Evolutionary conservation across 2,888 invertebrate genomes (phyloP).

Genomic region (Amiota minor): DNA sequence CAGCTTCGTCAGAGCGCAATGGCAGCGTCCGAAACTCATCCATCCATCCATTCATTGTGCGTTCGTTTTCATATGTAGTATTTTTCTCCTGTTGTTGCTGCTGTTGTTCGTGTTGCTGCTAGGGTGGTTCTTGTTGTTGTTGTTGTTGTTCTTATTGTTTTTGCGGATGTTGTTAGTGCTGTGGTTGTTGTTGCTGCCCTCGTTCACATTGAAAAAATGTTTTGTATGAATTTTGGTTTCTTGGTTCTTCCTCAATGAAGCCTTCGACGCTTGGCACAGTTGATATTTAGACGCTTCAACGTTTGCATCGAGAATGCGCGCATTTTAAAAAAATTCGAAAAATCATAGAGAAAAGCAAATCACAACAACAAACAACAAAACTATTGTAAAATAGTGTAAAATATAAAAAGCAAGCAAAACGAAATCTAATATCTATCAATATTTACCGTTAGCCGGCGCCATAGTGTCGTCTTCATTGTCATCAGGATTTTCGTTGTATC

Average conservation of each 20-base stretch:
- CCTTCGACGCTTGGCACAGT: constrained; percentile 53
- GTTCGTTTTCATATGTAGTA: no score
- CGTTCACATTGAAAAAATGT: neutral
- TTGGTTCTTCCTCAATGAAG: constrained; percentile 29
- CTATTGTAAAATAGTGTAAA: neutral
- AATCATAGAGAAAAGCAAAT: constrained; percentile 15
- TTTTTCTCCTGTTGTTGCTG: neutral
- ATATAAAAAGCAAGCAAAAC: constrained; percentile 34
- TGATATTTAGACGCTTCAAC: constrained; percentile 55
- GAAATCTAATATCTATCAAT: constrained; percentile 13
- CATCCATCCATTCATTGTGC: no score
- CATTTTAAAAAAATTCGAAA: constrained; percentile 37
- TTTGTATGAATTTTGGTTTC: neutral
- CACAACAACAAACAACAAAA: constrained; percentile 12
- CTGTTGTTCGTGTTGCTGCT: constrained; percentile 10
- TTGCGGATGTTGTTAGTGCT: constrained; percentile 15
- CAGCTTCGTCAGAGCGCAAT: constrained; percentile 26
- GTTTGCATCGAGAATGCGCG: constrained; percentile 62
- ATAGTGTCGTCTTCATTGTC: constrained; percentile 45
- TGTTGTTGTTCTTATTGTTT: constrained; percentile 29
- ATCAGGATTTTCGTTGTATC: no score
- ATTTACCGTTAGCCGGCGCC: constrained; percentile 51
- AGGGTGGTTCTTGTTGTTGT: constrained; percentile 27
- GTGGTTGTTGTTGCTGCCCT: constrained; percentile 15
- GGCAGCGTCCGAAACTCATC: constrained; percentile 25